Conservation (phyloP, 2,888 invertebrate genomes). For the Augochlorella aurata region DNA sequence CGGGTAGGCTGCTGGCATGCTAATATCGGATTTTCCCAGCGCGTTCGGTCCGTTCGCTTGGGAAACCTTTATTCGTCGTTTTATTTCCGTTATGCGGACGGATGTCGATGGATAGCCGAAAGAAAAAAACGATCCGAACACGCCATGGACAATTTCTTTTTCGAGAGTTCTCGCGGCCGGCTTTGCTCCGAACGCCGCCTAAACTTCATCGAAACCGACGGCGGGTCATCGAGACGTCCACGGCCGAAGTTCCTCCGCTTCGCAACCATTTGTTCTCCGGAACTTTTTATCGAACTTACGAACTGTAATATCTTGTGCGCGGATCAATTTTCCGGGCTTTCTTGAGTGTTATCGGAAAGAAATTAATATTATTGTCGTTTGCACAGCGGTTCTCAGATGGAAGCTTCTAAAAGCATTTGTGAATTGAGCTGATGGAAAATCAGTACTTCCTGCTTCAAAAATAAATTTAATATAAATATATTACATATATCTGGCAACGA, state of each 20-base stretch:
- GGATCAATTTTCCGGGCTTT: not conserved
- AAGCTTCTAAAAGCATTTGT: not conserved
- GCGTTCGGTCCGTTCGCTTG: conserved; percentile 66
- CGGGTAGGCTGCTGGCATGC: conserved; percentile 64
- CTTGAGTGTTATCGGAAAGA: not conserved
- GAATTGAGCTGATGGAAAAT: no score
- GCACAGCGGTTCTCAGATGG: no score
- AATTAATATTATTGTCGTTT: not conserved
- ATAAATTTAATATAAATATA: no score
- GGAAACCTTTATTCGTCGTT: conserved; percentile 68
- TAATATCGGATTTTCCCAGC: conserved; percentile 70
- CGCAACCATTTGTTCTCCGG: not conserved
- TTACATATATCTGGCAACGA: no score
- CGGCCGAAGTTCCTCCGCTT: conserved; percentile 25
- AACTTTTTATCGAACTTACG: conserved; percentile 18
- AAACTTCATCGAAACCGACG: conserved; percentile 49
- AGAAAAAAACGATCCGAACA: conserved; percentile 35
- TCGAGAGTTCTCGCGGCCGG: conserved; percentile 39
- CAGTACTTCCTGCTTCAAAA: no score
- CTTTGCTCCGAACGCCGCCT: conserved; percentile 39
- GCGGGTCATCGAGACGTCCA: conserved; percentile 33
- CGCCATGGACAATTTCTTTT: conserved; percentile 58
- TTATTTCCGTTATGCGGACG: conserved; percentile 65
- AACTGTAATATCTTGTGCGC: not conserved
- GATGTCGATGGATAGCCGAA: conserved; percentile 41